Percentiles rank a stretch among this genome's conserved stretches.
Evolutionary conservation across 2,797 vertebrate species (phyloP).

Genomic region (Bucorvus abyssinicus): DNA sequence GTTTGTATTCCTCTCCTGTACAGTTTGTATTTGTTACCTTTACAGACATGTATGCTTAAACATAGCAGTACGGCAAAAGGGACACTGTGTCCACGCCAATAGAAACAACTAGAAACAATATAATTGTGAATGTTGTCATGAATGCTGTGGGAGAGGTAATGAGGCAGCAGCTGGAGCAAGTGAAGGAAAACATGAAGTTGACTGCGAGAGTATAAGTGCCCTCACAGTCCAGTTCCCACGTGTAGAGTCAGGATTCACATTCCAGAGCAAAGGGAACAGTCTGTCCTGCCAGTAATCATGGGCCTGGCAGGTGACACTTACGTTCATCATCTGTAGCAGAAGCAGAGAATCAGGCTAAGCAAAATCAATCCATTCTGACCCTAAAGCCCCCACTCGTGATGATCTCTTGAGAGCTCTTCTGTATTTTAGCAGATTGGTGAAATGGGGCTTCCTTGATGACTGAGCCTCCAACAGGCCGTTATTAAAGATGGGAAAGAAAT

Average conservation of each 20-base stretch:
- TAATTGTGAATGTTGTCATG: background rate
- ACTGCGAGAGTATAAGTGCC: too few relatives aligned
- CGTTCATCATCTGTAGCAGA: background rate
- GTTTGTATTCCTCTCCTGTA: background rate
- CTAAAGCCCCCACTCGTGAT: fast-evolving
- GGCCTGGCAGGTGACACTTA: background rate
- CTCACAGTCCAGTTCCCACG: background rate
- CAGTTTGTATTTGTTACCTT: background rate
- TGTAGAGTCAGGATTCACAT: background rate
- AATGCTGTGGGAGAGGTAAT: background rate
- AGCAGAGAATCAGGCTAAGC: background rate
- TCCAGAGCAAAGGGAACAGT: background rate
- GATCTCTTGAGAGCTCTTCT: background rate
- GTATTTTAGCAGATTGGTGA: fast-evolving
- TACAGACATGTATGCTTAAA: background rate
- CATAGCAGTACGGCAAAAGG: background rate
- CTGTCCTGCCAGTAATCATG: background rate
- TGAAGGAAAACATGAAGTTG: background rate
- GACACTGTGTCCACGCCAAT: background rate
- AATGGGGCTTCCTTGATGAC: background rate
- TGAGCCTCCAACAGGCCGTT: background rate
- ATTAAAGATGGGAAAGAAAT: too few relatives aligned
- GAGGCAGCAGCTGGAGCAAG: background rate
- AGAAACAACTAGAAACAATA: background rate
- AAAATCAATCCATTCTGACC: background rate